Base-by-base conservation (phyloP, 2,888 invertebrate species). In the Yponomeuta sedellus region DNA sequence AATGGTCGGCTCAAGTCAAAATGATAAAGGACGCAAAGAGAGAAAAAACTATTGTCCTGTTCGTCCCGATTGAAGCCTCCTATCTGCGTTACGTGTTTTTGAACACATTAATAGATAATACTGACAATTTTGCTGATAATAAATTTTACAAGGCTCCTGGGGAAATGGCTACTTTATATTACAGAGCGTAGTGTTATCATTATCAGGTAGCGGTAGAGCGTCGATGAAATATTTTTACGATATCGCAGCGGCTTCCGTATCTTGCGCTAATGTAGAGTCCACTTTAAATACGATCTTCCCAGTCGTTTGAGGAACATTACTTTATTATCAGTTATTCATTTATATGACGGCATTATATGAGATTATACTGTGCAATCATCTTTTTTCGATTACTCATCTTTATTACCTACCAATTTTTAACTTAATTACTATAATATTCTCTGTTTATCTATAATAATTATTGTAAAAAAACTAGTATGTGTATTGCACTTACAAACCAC, bases 201-300 rank as follows among this genome's bases (percentile, higher is more conserved):
- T 88, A 87, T 88, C 88, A 86, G 85, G 87, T 88, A 89, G 87
- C 85, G 71, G 77, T 82, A 80, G 79, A 80, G 79, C 80, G 76
- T 79, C 79, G 75, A 82, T 88, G 83, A 88, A 88, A 84, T 86
- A 88, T 87, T 86, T 88, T 88, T 86, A 88, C 86, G 80, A 82
- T 77, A 75, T 81, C 72, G 79, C 82, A 77, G 76, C 79, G 81
- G 85, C 88, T 87, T 85, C 86, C 82, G 86, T 77, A 78, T 81
- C 79, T 80, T 77, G 80, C 78, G 75, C 71, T 64, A 58, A 72
- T 73, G 74, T 72, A 75, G 75, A 75, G 69, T 69, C 75, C 77
- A 82, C 82, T 63, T 63, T 63, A 85, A 78, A 82, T 86, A 83
- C 85, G 78, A 80, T 80, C 44, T 81, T 78, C 79, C 78, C 81